Evolutionary conservation across 2,797 vertebrate genomes (phyloP).

Genomic region (Astyanax mexicanus): DNA sequence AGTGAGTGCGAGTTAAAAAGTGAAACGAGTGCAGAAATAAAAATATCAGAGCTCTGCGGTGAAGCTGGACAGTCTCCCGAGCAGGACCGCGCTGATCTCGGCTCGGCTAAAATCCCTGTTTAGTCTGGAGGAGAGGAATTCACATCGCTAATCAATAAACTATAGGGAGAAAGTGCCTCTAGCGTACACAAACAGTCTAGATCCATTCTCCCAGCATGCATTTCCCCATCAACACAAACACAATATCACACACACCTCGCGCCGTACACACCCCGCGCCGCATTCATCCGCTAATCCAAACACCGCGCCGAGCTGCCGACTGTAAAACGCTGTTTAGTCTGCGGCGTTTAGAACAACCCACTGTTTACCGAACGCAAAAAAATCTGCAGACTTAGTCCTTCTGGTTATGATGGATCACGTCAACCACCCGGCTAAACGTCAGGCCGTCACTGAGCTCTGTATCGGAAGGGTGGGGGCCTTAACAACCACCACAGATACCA

Average conservation of each 20-base stretch:
- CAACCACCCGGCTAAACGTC: background rate
- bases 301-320: slow-evolving; percentile 43
- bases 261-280: slow-evolving; percentile 56
- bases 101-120: background rate
- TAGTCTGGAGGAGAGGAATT: background rate
- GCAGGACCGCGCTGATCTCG: too few relatives aligned
- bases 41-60: background rate
- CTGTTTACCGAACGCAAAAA: slow-evolving; percentile 33
- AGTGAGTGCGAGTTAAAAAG: too few relatives aligned
- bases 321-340: slow-evolving; percentile 67
- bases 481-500: background rate
- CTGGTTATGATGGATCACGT: slow-evolving; percentile 41
- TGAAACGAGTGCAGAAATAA: background rate
- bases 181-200: slow-evolving; percentile 23
- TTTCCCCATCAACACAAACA: slow-evolving; percentile 53
- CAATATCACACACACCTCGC: slow-evolving; percentile 57
- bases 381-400: slow-evolving; percentile 36
- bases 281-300: slow-evolving; percentile 67
- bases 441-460: background rate
- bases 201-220: slow-evolving; percentile 19
- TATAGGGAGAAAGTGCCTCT: slow-evolving; percentile 34
- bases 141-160: slow-evolving; percentile 26
- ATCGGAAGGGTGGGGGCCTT: too few relatives aligned
- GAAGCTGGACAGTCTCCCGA: background rate
- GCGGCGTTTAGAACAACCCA: slow-evolving; percentile 33